Percentiles rank a stretch among this genome's conserved stretches.
Conservation (phyloP, 2,888 invertebrate genomes). For the Toxonevra muliebris region DNA sequence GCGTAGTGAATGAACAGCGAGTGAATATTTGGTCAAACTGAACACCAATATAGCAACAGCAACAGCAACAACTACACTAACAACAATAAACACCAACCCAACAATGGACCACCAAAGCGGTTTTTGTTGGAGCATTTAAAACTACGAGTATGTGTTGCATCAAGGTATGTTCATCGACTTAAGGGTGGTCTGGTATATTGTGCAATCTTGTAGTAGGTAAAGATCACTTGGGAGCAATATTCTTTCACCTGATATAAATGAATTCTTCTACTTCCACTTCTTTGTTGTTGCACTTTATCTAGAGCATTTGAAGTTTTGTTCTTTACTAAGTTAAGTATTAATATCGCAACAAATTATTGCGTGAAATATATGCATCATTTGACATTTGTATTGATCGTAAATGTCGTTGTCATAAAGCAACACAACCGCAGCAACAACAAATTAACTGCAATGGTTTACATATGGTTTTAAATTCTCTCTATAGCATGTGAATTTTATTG, state of each 20-base stretch:
- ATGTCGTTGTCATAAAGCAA: conserved; percentile 22
- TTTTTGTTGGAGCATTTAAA: conserved; percentile 15
- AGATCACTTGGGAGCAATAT: conserved; percentile 22
- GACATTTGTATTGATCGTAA: conserved; percentile 32
- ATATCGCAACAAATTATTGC: conserved; percentile 32
- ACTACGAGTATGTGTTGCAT: not conserved
- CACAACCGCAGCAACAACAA: not conserved
- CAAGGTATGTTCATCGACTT: conserved; percentile 4
- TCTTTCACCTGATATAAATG: conserved; percentile 50
- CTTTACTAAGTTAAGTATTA: conserved; percentile 11
- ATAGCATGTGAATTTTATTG: conserved; percentile 31
- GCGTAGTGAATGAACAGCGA: not conserved
- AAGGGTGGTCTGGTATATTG: conserved; percentile 49
- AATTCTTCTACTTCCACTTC: conserved; percentile 9
- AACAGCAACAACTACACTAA: no score
- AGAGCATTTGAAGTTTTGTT: conserved; percentile 18
- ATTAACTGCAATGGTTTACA: conserved; percentile 22
- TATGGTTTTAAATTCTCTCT: conserved; percentile 22
- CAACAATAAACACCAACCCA: not conserved
- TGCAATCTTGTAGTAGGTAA: conserved; percentile 5
- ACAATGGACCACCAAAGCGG: conserved; percentile 36
- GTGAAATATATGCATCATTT: conserved; percentile 30
- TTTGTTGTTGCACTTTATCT: conserved; percentile 15
- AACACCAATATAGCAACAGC: no score
- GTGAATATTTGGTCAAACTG: no score